Base-by-base conservation (phyloP, 1,140 invertebrate genomes). In the Daktulosphaira vitifoliae region DNA sequence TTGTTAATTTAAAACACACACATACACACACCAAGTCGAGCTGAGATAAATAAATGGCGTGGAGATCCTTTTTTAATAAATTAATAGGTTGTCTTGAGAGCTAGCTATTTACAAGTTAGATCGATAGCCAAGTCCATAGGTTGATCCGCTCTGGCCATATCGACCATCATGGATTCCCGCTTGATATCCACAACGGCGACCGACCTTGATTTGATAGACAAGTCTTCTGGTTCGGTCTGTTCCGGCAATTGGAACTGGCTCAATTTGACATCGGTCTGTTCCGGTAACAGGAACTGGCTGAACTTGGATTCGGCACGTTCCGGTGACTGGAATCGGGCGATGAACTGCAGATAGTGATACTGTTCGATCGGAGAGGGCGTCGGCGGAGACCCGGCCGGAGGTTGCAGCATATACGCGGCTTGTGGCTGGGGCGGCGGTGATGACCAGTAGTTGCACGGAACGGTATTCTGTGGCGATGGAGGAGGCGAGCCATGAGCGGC, bases 161-260 rank as follows among this genome's bases (percentile, higher is more conserved):
- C 68, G 65, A 65, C 65, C 46, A 65, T 51, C 23, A 66, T 69
- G 5, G 46, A 49, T 49, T 69, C 65, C 26, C 65, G 65, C 49
- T 71, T 68, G 50, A 68, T 68, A 54, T 71, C 65, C 16, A 66
- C 26, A 5, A 65, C 49, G 2, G 69, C 70, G 33, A 73, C 72
- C 71, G 73, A 62, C 71, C 73, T 0, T 70, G 73, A 44, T 69
- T 74, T 33, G 80, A 88, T 84, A 7, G 84, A 86, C 20, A 92
- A 76, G 73, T 93, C 90, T 73, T 93, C 90, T 0, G 90, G 90
- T 73, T 92, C 89, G 0, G 89, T 92, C 75, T 93, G 90, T 73
- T 89, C 89, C 0, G 88, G 87, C 4, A 84, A 70, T 68, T 72
- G 11, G 70, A 71, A n/a, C 16, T 62, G 39, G 74, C 71, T 50